These are phyloP conservation scores for Dicyrtomina minuta DNA, from an alignment of 2,888 invertebrate genomes.

Conservation along the genomic window DNA sequence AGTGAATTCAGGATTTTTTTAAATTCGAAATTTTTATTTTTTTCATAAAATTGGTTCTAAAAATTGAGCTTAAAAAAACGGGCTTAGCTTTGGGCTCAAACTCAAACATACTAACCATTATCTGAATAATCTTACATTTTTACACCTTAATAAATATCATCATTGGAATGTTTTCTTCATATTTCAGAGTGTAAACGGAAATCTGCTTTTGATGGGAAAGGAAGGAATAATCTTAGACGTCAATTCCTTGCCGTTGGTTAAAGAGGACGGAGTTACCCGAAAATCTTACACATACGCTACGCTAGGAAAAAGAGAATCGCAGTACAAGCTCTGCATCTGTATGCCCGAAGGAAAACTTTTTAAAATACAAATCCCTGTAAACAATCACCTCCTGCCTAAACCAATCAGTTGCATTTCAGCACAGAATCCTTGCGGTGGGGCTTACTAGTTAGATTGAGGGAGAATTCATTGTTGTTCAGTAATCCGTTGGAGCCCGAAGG, in stretches of 20 bases:
- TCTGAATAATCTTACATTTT: too few species aligned
- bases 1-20: too few species aligned
- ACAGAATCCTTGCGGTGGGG: constrained; percentile 43
- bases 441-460: too few species aligned
- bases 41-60: too few species aligned
- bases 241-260: constrained; percentile 69
- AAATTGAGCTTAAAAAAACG: background rate
- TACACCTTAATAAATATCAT: too few species aligned
- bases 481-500: too few species aligned
- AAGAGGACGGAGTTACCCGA: constrained; percentile 54
- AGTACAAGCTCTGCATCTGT: constrained; percentile 85
- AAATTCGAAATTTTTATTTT: too few species aligned
- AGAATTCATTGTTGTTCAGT: too few species aligned
- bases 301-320: constrained; percentile 56
- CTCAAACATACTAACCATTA: too few species aligned
- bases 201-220: constrained; percentile 65
- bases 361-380: constrained; percentile 60
- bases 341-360: constrained; percentile 86
- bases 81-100: too few species aligned
- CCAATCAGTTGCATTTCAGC: constrained; percentile 46
- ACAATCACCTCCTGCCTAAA: constrained; percentile 39
- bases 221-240: constrained; percentile 73
- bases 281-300: constrained; percentile 48
- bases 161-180: background rate
- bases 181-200: constrained; percentile 67